Conservation (phyloP, 2,888 invertebrate genomes). For the Pseudococcus jackbeardsleyi region DNA sequence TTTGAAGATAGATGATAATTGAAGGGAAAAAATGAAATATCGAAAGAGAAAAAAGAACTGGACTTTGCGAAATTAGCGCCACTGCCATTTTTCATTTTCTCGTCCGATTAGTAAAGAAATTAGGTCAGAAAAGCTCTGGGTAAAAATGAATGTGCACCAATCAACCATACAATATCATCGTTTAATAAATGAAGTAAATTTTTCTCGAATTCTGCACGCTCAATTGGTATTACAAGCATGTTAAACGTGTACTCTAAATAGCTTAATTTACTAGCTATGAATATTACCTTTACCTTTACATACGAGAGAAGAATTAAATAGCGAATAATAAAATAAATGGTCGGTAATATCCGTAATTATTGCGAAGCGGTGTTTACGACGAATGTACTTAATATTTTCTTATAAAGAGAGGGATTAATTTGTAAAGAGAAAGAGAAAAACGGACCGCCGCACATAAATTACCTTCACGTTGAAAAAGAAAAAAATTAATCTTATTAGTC, state of each 20-base stretch:
- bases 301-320: not conserved
- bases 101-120: not conserved
- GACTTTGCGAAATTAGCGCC: not conserved
- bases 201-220: not conserved
- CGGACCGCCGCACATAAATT: not conserved
- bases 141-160: not conserved
- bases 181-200: not conserved
- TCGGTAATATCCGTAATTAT: not conserved
- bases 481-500: conserved; percentile 9
- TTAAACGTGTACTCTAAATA: conserved; percentile 1
- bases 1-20: not conserved
- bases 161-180: not conserved
- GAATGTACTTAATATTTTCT: not conserved
- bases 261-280: conserved; percentile 10
- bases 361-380: not conserved
- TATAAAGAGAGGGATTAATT: not conserved
- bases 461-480: conserved; percentile 10
- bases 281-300: not conserved
- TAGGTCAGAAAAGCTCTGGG: not conserved
- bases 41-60: not conserved
- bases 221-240: not conserved
- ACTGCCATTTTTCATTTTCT: not conserved
- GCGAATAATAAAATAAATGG: conserved; percentile 10
- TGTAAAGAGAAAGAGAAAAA: not conserved
- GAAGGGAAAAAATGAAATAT: not conserved